Percentiles rank a stretch among this genome's conserved stretches.
Conservation (phyloP, 2,888 invertebrate species). For the Xestia c-nigrum region DNA sequence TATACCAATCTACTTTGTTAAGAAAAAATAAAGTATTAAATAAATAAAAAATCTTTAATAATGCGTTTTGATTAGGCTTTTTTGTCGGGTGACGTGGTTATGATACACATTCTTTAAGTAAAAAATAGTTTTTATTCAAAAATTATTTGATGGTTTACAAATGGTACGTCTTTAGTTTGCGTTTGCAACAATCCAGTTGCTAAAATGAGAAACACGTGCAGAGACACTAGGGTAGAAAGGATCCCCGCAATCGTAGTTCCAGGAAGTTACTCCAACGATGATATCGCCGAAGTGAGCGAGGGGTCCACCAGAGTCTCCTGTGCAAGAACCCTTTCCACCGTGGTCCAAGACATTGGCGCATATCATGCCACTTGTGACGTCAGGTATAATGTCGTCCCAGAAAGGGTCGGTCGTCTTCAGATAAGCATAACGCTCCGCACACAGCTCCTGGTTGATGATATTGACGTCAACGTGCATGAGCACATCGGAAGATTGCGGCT, state of each 20-base stretch:
- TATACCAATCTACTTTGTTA: too few species aligned
- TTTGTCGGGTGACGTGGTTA: too few species aligned
- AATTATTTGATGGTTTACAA: too few species aligned
- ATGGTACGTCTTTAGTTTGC: conserved; percentile 5
- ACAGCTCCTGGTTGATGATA: conserved; percentile 71
- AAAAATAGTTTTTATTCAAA: too few species aligned
- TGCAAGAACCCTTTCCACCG: conserved; percentile 80
- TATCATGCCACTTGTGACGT: conserved; percentile 69
- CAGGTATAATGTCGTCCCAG: conserved; percentile 55
- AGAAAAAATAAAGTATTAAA: too few species aligned
- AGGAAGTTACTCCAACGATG: conserved; percentile 86
- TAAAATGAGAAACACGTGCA: conserved; percentile 80
- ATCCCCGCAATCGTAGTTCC: conserved; percentile 86
- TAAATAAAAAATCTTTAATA: too few species aligned
- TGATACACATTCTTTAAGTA: too few species aligned
- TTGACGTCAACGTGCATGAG: conserved; percentile 66
- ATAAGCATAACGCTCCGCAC: conserved; percentile 70
- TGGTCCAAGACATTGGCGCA: conserved; percentile 73
- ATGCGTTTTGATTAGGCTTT: too few species aligned
- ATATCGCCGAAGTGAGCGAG: conserved; percentile 74
- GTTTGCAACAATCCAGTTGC: conserved; percentile 76
- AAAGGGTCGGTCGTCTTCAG: conserved; percentile 55
- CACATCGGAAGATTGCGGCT: conserved; percentile 11
- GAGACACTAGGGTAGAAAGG: conserved; percentile 87
- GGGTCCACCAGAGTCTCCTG: conserved; percentile 90